Conservation (phyloP, 2,888 invertebrate species). For the Melipona bicolor region DNA sequence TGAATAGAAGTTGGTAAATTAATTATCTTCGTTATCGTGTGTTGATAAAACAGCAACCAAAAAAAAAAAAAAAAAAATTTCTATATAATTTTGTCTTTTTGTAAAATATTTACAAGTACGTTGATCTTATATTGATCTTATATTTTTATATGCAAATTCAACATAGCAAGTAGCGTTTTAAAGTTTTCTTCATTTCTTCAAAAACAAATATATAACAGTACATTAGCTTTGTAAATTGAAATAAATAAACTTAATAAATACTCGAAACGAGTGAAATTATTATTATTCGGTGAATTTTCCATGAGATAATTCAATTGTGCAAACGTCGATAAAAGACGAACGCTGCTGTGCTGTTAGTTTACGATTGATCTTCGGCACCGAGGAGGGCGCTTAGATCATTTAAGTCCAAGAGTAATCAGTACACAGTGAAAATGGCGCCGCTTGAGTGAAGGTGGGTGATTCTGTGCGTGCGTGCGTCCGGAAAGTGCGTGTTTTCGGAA, state of each 20-base stretch:
- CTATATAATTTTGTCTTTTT: not conserved
- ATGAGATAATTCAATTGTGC: not conserved
- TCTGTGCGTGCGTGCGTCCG: slow-evolving; percentile 71
- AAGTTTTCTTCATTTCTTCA: not conserved
- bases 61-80: not conserved
- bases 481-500: slow-evolving; percentile 71
- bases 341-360: slow-evolving; percentile 9
- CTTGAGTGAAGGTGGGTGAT: slow-evolving; percentile 77
- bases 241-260: not conserved
- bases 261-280: not conserved
- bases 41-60: not conserved
- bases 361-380: not conserved
- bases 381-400: slow-evolving; percentile 42
- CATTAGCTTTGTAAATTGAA: not conserved
- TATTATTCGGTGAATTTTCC: not conserved
- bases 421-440: slow-evolving; percentile 82
- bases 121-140: not conserved
- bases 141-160: not conserved
- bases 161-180: not conserved
- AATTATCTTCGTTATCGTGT: not conserved
- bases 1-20: not conserved
- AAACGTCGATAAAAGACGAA: not conserved
- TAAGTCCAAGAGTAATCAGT: slow-evolving; percentile 54
- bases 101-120: not conserved
- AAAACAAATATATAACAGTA: not conserved